Percentiles rank a stretch among this genome's conserved stretches.
These are phyloP conservation scores for Nematolebias whitei DNA, from an alignment of 2,113 vertebrate species.

Conservation along the genomic window DNA sequence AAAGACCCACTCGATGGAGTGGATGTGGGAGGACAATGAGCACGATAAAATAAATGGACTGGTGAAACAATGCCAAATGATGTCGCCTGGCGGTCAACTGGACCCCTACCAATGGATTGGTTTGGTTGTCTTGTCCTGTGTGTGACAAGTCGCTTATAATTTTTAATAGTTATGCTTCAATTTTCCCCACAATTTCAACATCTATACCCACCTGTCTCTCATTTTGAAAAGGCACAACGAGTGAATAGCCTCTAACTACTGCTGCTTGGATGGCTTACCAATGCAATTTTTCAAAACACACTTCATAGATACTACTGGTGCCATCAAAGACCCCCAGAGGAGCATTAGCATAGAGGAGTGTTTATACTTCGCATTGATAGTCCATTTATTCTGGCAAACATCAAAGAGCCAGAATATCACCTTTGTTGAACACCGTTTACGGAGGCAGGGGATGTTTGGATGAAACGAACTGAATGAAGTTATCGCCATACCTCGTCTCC, in stretches of 20 bases:
- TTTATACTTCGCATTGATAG: conserved; percentile 74
- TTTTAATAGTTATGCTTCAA: conserved; percentile 46
- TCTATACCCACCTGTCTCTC: conserved; percentile 4
- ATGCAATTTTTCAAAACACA: conserved; percentile 75
- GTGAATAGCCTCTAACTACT: conserved; percentile 63
- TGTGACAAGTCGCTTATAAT: conserved; percentile 50
- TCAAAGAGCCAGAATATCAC: conserved; percentile 66
- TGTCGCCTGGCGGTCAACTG: conserved; percentile 71
- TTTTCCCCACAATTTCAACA: conserved; percentile 42
- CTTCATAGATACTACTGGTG: conserved; percentile 65
- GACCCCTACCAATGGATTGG: conserved; percentile 48
- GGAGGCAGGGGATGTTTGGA: conserved; percentile 55
- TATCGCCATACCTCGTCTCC: conserved; percentile 31
- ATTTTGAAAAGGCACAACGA: conserved; percentile 41
- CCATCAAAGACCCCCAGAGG: conserved; percentile 70
- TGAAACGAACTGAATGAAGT: conserved; percentile 47
- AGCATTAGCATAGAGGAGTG: conserved; percentile 73
- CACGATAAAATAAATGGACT: conserved; percentile 71
- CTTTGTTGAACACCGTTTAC: conserved; percentile 67
- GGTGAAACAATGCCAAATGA: conserved; percentile 72
- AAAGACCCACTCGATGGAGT: conserved; percentile 70
- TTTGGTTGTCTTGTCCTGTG: conserved; percentile 39
- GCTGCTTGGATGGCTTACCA: conserved; percentile 66
- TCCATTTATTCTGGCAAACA: conserved; percentile 76
- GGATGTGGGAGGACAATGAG: conserved; percentile 67